phyloP scores from a whole-genome alignment of 2,113 vertebrate species.

The Nesoenas mayeri region DNA sequence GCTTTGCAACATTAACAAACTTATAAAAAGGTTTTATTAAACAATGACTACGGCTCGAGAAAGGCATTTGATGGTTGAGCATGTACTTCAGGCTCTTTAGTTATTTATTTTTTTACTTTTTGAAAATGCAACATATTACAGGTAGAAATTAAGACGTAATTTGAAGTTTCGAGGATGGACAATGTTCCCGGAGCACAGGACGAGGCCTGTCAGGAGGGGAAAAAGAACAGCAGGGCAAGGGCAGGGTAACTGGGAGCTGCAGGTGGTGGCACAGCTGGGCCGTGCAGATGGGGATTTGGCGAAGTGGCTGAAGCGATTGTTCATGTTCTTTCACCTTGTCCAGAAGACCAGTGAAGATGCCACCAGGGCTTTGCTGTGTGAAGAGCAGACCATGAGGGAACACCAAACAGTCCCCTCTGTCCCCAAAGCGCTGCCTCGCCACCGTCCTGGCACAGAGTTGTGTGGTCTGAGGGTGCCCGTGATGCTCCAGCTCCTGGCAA shows the following conservation, averaged over 20 bases:
- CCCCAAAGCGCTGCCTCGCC: accelerated
- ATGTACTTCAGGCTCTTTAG: background rate
- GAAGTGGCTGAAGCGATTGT: background rate
- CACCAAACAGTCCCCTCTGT: accelerated
- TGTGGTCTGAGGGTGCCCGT: accelerated
- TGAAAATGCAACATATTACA: background rate
- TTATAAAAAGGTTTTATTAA: background rate
- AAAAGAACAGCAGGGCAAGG: background rate
- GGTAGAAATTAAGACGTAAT: background rate
- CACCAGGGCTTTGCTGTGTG: background rate
- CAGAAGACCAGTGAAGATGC: background rate
- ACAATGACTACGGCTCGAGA: background rate
- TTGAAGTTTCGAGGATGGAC: background rate
- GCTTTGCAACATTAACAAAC: background rate
- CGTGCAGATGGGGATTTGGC: background rate
- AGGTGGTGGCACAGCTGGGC: background rate
- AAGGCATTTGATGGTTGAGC: background rate
- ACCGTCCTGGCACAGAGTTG: background rate
- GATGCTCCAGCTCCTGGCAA: accelerated
- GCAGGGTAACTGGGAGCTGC: background rate
- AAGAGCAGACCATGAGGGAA: background rate
- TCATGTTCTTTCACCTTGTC: background rate
- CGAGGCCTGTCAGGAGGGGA: background rate
- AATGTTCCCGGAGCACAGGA: background rate
- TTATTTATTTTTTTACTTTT: background rate